Conservation (phyloP, 2,797 vertebrate genomes). For the Decapterus maruadsi region DNA sequence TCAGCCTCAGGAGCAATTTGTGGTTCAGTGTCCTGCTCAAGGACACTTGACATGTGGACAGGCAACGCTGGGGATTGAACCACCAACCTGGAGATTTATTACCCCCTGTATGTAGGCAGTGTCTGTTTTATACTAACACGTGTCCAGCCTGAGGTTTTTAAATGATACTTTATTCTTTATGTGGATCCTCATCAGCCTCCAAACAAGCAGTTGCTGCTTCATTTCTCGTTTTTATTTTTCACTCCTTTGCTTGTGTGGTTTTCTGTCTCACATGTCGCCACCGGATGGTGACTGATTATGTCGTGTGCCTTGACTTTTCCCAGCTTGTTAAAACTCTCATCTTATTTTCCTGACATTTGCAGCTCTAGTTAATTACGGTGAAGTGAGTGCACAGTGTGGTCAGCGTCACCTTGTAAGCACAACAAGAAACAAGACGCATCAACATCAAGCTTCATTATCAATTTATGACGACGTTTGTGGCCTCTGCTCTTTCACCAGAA, state of each 20-base stretch:
- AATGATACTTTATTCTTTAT: not conserved
- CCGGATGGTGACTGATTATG: not conserved
- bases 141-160: not conserved
- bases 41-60: not conserved
- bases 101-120: not conserved
- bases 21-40: not conserved
- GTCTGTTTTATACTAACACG: not conserved
- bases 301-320: not conserved
- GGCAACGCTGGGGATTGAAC: not conserved
- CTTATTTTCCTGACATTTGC: not conserved
- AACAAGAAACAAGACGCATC: conserved; percentile 7
- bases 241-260: not conserved
- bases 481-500: not conserved
- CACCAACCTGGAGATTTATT: not conserved
- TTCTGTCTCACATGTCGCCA: not conserved
- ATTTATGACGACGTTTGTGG: not conserved
- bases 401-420: not conserved
- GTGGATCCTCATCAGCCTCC: not conserved
- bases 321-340: not conserved
- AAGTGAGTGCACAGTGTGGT: not conserved
- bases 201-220: not conserved
- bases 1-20: not conserved
- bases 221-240: not conserved
- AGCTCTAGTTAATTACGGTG: conserved; percentile 3
- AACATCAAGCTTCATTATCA: not conserved